phyloP scores from a whole-genome alignment of 1,140 invertebrate species.

The Heliothis subflexa region DNA sequence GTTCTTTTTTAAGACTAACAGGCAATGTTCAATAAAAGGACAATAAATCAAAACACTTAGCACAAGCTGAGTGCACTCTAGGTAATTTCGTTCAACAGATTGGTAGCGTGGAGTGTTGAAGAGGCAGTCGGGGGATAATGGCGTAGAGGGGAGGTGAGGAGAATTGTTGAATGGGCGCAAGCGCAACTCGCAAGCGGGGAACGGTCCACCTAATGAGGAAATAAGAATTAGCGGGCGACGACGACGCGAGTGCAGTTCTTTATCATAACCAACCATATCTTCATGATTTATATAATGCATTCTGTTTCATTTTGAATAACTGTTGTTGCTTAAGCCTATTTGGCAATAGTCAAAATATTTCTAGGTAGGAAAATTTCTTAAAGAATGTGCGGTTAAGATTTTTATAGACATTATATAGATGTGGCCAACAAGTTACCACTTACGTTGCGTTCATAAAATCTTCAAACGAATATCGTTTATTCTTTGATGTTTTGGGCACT shows the following conservation, averaged over 20 bases:
- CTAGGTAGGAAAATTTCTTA: no score
- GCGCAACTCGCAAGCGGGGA: slow-evolving; percentile 65
- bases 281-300: slow-evolving; percentile 39
- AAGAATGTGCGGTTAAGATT: not conserved
- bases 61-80: slow-evolving; percentile 73
- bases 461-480: slow-evolving; percentile 28
- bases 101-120: slow-evolving; percentile 52
- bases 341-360: no score
- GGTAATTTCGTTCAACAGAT: slow-evolving; percentile 73
- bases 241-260: slow-evolving; percentile 76
- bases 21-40: slow-evolving; percentile 77
- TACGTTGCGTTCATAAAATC: slow-evolving; percentile 22
- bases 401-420: not conserved
- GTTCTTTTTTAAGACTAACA: slow-evolving; percentile 57
- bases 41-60: slow-evolving; percentile 82
- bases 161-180: slow-evolving; percentile 68
- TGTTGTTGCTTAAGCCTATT: not conserved
- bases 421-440: not conserved
- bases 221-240: slow-evolving; percentile 83
- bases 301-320: not conserved
- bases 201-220: slow-evolving; percentile 79
- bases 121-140: slow-evolving; percentile 56
- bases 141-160: slow-evolving; percentile 50
- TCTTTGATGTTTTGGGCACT: not conserved
- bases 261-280: slow-evolving; percentile 64